Percentiles rank a stretch among this genome's conserved stretches.
phyloP scores from a whole-genome alignment of 2,888 invertebrate genomes.

The Stenodema calcarata region DNA sequence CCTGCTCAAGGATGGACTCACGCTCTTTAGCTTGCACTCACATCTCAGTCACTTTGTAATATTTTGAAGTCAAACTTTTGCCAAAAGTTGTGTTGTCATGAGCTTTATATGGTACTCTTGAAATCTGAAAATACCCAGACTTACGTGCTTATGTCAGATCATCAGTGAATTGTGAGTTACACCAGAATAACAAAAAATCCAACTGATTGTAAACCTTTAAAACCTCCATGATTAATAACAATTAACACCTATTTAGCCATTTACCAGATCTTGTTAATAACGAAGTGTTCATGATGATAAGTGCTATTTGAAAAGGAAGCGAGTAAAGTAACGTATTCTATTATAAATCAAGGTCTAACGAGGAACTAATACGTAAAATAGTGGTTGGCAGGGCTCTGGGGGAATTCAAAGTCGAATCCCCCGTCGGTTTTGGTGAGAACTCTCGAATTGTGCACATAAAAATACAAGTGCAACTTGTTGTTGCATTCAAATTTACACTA shows the following conservation, averaged over 20 bases:
- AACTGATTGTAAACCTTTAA: not conserved
- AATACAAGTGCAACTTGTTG: not conserved
- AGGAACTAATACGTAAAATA: not conserved
- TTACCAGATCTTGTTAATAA: not conserved
- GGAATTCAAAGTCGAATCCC: not conserved
- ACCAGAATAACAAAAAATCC: not conserved
- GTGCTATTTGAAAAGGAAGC: not conserved
- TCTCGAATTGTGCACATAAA: not conserved
- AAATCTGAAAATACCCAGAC: too few relatives aligned
- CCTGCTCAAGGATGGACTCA: too few relatives aligned
- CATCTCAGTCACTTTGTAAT: too few relatives aligned
- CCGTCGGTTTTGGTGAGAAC: not conserved
- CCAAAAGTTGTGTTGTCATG: too few relatives aligned
- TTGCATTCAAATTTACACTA: not conserved
- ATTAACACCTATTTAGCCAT: not conserved
- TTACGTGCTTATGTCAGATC: too few relatives aligned
- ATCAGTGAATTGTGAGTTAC: too few relatives aligned
- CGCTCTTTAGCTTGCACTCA: too few relatives aligned
- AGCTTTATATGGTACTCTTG: too few relatives aligned
- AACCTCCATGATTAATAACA: not conserved
- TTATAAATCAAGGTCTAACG: not conserved
- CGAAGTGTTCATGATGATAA: not conserved
- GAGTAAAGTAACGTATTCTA: not conserved
- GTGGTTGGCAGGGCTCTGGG: slow-evolving; percentile 44
- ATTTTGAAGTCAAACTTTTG: too few relatives aligned